Conservation (phyloP, 2,888 invertebrate species). For the Andrena bucephala region DNA sequence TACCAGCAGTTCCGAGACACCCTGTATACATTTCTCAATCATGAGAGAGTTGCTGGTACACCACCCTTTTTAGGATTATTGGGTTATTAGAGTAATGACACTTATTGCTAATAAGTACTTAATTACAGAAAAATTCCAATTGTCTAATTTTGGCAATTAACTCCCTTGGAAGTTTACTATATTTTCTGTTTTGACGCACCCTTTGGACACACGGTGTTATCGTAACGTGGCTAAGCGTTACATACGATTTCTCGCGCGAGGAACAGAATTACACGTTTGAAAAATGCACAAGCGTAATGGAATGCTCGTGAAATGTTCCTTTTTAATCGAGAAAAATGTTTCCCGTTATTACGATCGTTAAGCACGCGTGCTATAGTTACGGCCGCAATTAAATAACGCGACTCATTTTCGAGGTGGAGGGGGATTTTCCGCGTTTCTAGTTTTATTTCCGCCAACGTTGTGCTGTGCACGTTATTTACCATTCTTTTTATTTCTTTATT, state of each 20-base stretch:
- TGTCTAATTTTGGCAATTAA: not conserved
- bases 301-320: conserved; percentile 18
- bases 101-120: no score
- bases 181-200: not conserved
- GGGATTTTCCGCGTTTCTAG: not conserved
- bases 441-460: conserved; percentile 4
- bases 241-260: conserved; percentile 25
- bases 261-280: conserved; percentile 22
- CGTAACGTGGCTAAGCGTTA: conserved; percentile 1
- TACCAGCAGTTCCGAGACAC: no score
- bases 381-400: conserved; percentile 36
- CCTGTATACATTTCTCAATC: no score
- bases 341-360: conserved; percentile 33
- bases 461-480: not conserved
- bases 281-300: conserved; percentile 28
- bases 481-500: not conserved
- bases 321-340: conserved; percentile 38
- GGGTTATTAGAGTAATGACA: no score
- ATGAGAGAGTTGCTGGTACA: no score
- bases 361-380: conserved; percentile 29
- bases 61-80: no score
- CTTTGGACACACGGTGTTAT: not conserved
- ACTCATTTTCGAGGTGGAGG: conserved; percentile 20
- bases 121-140: no score
- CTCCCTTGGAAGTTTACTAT: no score